Percentiles rank a stretch among this genome's conserved stretches.
phyloP scores from a whole-genome alignment of 2,797 vertebrate species.

The Falco berigora region DNA sequence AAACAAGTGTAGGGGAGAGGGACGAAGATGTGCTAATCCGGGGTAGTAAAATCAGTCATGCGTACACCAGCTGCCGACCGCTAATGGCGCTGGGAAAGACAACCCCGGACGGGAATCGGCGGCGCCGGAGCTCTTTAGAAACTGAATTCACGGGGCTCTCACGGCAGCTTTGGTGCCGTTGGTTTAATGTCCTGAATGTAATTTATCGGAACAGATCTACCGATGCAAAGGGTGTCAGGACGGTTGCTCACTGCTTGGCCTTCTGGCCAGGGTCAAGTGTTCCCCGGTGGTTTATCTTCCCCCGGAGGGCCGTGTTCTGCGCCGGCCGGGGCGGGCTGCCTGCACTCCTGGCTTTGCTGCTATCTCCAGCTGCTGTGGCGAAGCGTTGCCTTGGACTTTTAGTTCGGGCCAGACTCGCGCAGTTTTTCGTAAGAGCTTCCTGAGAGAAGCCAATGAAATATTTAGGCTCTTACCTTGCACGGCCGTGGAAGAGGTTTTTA shows the following conservation, averaged over 20 bases:
- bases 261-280: not conserved
- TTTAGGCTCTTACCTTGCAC: not conserved
- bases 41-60: not conserved
- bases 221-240: not conserved
- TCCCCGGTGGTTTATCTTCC: not conserved
- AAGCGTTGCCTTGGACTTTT: not conserved
- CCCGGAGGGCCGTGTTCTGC: not conserved
- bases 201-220: not conserved
- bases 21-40: not conserved
- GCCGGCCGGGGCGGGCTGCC: not conserved
- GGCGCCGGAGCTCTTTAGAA: not conserved
- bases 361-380: not conserved
- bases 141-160: too few relatives aligned
- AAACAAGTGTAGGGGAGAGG: not conserved
- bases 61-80: not conserved
- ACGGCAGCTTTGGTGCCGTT: not conserved
- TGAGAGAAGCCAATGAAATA: not conserved
- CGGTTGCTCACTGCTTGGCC: not conserved
- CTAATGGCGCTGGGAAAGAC: not conserved
- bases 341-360: not conserved
- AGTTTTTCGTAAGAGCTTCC: not conserved
- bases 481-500: not conserved
- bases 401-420: fast-evolving
- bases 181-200: not conserved
- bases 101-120: not conserved